Conservation (phyloP, 2,113 vertebrate genomes). For the Saiga tatarica region DNA sequence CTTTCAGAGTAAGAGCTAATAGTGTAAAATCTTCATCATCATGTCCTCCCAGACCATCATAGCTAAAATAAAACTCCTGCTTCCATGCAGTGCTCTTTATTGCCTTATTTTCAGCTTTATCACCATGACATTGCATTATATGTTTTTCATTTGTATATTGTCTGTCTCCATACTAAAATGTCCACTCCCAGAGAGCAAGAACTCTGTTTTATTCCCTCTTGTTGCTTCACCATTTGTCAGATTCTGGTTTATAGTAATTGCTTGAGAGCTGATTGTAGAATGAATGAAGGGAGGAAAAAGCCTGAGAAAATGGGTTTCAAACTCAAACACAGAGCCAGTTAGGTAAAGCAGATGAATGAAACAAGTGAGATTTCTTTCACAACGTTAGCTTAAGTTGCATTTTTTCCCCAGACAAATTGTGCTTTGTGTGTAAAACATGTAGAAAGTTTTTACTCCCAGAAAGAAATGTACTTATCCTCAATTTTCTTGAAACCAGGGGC, state of each 20-base stretch:
- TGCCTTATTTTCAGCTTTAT: neutral
- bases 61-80: neutral
- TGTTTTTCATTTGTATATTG: neutral
- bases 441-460: neutral
- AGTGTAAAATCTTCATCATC: neutral
- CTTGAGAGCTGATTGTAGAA: neutral
- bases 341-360: neutral
- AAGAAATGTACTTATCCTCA: neutral
- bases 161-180: neutral
- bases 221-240: neutral
- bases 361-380: neutral
- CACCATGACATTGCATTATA: neutral
- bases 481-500: neutral
- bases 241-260: neutral
- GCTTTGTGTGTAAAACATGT: neutral
- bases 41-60: neutral
- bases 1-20: neutral
- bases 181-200: neutral
- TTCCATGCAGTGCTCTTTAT: neutral
- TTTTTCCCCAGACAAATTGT: neutral
- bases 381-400: neutral
- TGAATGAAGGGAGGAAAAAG: neutral
- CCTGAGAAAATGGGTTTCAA: neutral
- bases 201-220: neutral
- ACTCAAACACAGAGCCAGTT: neutral